Conservation (phyloP, 2,888 invertebrate genomes). For the Diloba caeruleocephala region DNA sequence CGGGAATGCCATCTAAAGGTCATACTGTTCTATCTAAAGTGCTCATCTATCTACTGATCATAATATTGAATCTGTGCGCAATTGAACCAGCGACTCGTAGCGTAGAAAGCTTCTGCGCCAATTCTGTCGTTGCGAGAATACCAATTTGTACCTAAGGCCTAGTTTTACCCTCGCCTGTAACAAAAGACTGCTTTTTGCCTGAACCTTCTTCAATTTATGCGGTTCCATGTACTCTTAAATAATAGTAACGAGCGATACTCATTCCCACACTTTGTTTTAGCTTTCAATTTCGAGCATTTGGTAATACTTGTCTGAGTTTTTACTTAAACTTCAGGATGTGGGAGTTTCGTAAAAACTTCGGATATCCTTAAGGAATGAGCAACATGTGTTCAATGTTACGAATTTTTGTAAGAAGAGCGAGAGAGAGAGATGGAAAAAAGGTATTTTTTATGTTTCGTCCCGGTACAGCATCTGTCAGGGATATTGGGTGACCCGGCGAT, state of each 20-base stretch:
- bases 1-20: too few relatives aligned
- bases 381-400: conserved; percentile 69
- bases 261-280: conserved; percentile 31
- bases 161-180: too few relatives aligned
- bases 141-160: too few relatives aligned
- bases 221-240: background rate
- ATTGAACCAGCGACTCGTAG: too few relatives aligned
- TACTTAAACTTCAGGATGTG: conserved; percentile 56
- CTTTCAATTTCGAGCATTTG: conserved; percentile 40
- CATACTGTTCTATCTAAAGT: too few relatives aligned
- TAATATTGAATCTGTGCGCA: too few relatives aligned
- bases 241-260: background rate
- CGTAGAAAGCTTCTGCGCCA: too few relatives aligned
- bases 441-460: conserved; percentile 57
- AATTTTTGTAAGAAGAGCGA: conserved; percentile 47
- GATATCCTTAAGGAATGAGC: conserved; percentile 70
- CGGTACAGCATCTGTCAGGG: conserved; percentile 78
- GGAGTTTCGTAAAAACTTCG: conserved; percentile 68
- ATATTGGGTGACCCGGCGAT: conserved; percentile 80
- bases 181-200: too few relatives aligned
- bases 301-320: conserved; percentile 32
- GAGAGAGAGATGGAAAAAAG: conserved; percentile 51
- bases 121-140: too few relatives aligned
- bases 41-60: too few relatives aligned
- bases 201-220: too few relatives aligned